These are phyloP conservation scores for Pangasius sanitwongsei DNA, from an alignment of 2,797 vertebrate genomes.

Conservation along the genomic window DNA sequence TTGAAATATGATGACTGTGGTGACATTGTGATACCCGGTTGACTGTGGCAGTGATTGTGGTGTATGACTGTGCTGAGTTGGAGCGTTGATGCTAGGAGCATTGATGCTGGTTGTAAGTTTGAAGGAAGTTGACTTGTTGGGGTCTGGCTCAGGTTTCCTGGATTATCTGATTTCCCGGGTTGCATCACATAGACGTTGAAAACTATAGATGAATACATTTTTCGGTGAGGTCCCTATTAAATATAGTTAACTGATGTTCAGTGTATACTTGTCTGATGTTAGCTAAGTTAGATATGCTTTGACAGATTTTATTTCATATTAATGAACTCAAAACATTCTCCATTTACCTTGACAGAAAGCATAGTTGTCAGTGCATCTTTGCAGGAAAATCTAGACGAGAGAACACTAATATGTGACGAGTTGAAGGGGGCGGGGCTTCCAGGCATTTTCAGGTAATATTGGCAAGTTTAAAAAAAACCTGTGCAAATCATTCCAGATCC, in stretches of 20 bases:
- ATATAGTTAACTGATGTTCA: neutral
- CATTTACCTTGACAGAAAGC: neutral
- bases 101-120: neutral
- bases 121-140: neutral
- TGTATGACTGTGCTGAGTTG: slow-evolving; percentile 5
- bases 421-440: neutral
- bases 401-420: neutral
- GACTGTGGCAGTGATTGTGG: slow-evolving; percentile 13
- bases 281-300: neutral
- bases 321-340: neutral
- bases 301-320: neutral
- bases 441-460: neutral
- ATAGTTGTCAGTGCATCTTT: neutral
- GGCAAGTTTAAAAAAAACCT: neutral
- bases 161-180: neutral
- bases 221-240: neutral
- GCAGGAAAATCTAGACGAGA: neutral
- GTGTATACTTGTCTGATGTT: neutral
- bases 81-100: slow-evolving; percentile 6
- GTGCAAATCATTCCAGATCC: neutral
- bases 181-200: neutral
- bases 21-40: slow-evolving; percentile 50
- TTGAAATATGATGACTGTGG: slow-evolving; percentile 59
- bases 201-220: too few species aligned
- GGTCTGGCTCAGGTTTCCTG: neutral